Evolutionary conservation across 2,113 vertebrate genomes (phyloP), one percentile per base, ranked within the genome.

Genomic region (Gopherus evgoodei): DNA sequence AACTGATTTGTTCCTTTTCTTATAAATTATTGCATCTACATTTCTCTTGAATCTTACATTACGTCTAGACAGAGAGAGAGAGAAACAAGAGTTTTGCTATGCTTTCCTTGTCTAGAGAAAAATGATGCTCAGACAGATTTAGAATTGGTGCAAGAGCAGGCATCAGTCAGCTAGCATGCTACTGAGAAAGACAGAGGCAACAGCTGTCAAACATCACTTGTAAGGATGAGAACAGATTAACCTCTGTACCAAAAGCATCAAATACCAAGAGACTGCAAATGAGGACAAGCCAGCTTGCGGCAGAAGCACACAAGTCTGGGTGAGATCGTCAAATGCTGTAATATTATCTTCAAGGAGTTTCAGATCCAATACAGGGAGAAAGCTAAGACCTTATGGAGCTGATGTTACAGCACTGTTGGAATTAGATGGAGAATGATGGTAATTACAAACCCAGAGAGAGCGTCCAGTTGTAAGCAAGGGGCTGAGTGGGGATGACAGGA

Each of bases 291-390:
- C 57, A 94, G 47, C 6, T 89, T 38, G 8, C 53, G 6, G 4
- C 24, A 17, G 52, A 83, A 91, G 49, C 38, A 94, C 82, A 88
- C 6, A 14, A 19, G 8, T 9, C 8, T 22, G 38, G 53, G 24
- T 38, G 38, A 93, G 91, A 88, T 2, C 1, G 44, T 88, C 79
- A 80, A 88, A 88, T 4, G 52, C 25, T 49, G 35, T 4, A 88
- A 57, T 19, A 57, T 21, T 21, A 3, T 57, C 87, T 76, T 35
- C 16, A 44, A 88, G 79, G 27, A 86, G 9, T 24, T 75, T 1
- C 1, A 44, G 42, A 53, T 57, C 62, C 78, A 75, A 86, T 84
- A 27, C 19, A 93, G 69, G 27, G 95, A 42, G 86, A 86, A 86
- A 88, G 14, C 29, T 0, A 50, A 57, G 65, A 87, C 4, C 57